A percentile compares a stretch with the other conserved stretches of the same genome.
Conservation (phyloP, 2,888 invertebrate genomes). For the Chloromyia formosa region DNA sequence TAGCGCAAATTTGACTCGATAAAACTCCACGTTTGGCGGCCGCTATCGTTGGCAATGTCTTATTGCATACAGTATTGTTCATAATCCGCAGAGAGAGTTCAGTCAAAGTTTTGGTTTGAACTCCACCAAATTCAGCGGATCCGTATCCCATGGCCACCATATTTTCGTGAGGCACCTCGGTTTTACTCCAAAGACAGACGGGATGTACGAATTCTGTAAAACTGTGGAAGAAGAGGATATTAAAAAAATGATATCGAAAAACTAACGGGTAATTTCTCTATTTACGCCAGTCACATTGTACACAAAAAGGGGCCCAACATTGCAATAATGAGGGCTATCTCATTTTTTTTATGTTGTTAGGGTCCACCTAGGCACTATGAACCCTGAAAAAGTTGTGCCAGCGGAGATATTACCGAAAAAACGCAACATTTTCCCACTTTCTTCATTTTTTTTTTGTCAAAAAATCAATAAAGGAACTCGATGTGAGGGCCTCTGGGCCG, state of each 20-base stretch:
- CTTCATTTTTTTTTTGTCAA: too few species aligned
- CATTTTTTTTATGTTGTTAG: background rate
- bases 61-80: slow-evolving; percentile 57
- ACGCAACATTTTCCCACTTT: too few species aligned
- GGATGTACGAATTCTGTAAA: slow-evolving; percentile 62
- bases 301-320: too few species aligned
- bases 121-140: slow-evolving; percentile 63
- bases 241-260: slow-evolving; percentile 56
- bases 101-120: slow-evolving; percentile 58
- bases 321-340: background rate
- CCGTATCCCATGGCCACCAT: slow-evolving; percentile 74
- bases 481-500: too few species aligned
- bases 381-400: too few species aligned
- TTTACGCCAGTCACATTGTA: too few species aligned
- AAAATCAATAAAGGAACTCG: too few species aligned
- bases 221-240: background rate
- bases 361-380: too few species aligned
- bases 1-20: slow-evolving; percentile 59
- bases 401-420: too few species aligned
- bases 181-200: slow-evolving; percentile 67
- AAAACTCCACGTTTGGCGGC: slow-evolving; percentile 3
- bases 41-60: slow-evolving; percentile 53
- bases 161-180: slow-evolving; percentile 59
- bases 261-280: slow-evolving; percentile 49
- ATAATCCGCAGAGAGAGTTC: slow-evolving; percentile 58